Conservation (phyloP, 2,113 vertebrate genomes). For the Propithecus coquereli region DNA sequence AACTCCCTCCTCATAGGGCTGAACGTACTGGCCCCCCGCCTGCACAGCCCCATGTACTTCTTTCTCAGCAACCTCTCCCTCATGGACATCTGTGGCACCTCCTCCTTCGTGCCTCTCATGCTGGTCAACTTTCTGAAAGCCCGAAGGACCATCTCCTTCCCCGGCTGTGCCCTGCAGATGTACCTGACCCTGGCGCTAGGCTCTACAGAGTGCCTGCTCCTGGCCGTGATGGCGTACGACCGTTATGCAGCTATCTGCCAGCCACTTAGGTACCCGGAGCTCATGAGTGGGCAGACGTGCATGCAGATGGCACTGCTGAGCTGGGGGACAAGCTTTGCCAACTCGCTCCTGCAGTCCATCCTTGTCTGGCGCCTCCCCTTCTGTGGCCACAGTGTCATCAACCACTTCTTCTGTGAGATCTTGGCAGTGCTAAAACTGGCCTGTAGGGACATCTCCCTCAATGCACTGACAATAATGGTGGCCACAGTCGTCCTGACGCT, state of each 20-base stretch:
- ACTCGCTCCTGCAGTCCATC: conserved; percentile 49
- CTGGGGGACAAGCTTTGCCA: conserved; percentile 47
- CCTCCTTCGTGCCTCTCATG: conserved; percentile 60
- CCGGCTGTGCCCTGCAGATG: conserved; percentile 60
- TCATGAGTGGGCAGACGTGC: conserved; percentile 24
- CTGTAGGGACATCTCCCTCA: conserved; percentile 64
- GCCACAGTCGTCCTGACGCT: neutral
- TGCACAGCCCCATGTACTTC: conserved; percentile 71
- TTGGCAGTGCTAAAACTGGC: conserved; percentile 68
- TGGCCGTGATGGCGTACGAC: conserved; percentile 68
- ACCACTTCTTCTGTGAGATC: conserved; percentile 76
- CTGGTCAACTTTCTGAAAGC: conserved; percentile 58
- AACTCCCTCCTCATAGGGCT: conserved; percentile 58
- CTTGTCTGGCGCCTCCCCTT: conserved; percentile 60
- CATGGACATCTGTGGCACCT: conserved; percentile 59
- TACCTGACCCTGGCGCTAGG: conserved; percentile 60
- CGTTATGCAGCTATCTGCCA: conserved; percentile 70
- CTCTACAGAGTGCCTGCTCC: conserved; percentile 61
- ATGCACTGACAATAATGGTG: neutral
- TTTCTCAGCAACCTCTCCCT: conserved; percentile 70
- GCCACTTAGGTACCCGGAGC: conserved; percentile 55
- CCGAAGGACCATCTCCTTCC: conserved; percentile 57
- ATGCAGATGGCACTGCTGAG: neutral
- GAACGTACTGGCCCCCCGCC: conserved; percentile 16
- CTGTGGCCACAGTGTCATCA: conserved; percentile 65